Base-by-base conservation (phyloP, 37 sponge, comb jelly and placozoan genomes). In the Cliona cf. orientalis region DNA sequence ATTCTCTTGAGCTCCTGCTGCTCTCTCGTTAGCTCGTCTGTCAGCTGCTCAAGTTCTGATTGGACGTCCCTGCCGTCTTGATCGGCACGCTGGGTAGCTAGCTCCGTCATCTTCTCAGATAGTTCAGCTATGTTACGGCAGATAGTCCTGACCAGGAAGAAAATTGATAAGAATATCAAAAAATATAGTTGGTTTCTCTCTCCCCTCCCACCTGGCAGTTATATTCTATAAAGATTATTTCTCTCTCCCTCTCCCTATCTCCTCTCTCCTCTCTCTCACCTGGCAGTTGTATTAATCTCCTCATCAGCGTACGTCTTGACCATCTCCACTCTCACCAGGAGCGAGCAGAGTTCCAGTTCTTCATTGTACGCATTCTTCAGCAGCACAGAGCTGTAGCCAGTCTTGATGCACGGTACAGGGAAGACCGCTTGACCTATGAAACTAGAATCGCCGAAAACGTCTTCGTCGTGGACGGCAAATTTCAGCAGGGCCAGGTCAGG, bases 401-500 rank as follows among this genome's bases (percentile, higher is more conserved):
- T 56, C 35, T 81, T 83, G 44, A 99, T 75, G 58, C 86, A 86
- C 1, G 23, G 9, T 28, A 99, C 62, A 11, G 99, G 99, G 72
- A 85, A 90, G 43, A 89, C 86, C 5, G 95, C 97, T 71, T 96
- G 97, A 0, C 97, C 95, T 0, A 99, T 80, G 75, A 92, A 92
- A 62, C 92, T 97, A 21, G 98, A 92, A 38, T 99, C 99, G 0
- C 97, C 97, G 66, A 99, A 99, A 65, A 89, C 90, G 76, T 99
- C 97, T 37, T 87, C 91, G 70, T 99, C 99, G 29, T 84, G 88
- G 28, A 90, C 95, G 4, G 64, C 82, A 67, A 99, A 99, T 37
- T 95, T 69, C 21, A 99, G 69, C 41, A 96, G 75, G 34, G 99
- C 95, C 26, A 95, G 87, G 69, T 92, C 94, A 25, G 97, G 99